phyloP scores from a whole-genome alignment of 2,113 vertebrate species.

The Arenaria interpres region DNA sequence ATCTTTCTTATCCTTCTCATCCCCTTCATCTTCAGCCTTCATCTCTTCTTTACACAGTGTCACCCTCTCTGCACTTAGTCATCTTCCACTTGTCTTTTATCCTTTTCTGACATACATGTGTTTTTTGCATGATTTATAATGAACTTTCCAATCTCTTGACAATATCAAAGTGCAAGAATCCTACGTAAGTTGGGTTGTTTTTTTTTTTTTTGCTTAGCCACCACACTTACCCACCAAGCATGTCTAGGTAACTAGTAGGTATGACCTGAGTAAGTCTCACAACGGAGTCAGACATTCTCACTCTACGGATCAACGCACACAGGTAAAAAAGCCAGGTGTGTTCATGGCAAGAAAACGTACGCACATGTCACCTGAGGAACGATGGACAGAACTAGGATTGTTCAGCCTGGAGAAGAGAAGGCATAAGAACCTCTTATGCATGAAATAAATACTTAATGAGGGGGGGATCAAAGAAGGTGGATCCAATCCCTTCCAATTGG shows the following conservation, averaged over 20 bases:
- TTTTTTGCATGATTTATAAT: neutral
- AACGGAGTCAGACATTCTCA: neutral
- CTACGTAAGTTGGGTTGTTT: neutral
- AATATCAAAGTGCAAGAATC: neutral
- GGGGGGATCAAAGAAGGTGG: neutral
- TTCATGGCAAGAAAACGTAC: neutral
- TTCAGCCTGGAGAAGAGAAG: neutral
- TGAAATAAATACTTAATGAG: neutral
- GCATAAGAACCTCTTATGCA: neutral
- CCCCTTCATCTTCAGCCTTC: neutral
- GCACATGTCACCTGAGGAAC: neutral
- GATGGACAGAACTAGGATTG: neutral
- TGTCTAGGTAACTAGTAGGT: neutral
- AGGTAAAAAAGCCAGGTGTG: neutral
- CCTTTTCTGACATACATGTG: neutral
- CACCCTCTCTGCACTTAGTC: neutral
- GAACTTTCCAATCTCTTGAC: neutral
- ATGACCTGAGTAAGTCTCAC: neutral
- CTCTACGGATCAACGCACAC: neutral
- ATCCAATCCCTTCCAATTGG: neutral
- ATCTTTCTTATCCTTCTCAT: neutral
- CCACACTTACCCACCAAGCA: neutral
- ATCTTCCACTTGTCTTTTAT: neutral
- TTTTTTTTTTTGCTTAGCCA: neutral
- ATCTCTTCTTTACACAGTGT: neutral